Evolutionary conservation across 2,797 vertebrate species (phyloP).

Genomic region (Rhynchotus rufescens): DNA sequence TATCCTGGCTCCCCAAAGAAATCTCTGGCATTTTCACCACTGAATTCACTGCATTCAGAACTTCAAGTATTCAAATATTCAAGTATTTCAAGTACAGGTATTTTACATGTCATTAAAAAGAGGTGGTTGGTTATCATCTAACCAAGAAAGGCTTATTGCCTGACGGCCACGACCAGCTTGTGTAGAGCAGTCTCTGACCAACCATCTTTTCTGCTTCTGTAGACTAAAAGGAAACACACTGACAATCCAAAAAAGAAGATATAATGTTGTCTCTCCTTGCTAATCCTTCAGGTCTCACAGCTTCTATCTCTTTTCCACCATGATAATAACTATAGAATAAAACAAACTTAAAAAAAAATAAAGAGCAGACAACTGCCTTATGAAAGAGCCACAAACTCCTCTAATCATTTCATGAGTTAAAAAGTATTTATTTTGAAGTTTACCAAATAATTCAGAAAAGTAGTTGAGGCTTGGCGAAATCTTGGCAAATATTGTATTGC

Average conservation of each 20-base stretch:
- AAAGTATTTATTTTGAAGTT: not conserved
- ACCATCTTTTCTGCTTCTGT: not conserved
- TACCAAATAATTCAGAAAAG: not conserved
- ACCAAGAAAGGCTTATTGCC: not conserved
- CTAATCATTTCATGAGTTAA: not conserved
- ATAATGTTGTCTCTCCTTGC: not conserved
- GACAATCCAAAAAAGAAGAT: not conserved
- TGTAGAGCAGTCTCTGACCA: not conserved
- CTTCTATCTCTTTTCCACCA: not conserved
- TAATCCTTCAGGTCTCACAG: not conserved
- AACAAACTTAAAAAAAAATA: not conserved
- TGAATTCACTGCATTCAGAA: slow-evolving; percentile 26
- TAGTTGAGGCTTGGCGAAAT: not conserved
- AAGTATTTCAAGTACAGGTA: not conserved
- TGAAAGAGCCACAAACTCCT: not conserved
- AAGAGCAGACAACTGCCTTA: not conserved
- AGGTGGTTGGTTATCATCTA: slow-evolving; percentile 38
- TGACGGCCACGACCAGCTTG: slow-evolving; percentile 39
- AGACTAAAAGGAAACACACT: not conserved
- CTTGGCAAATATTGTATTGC: not conserved
- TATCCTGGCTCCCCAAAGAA: slow-evolving; percentile 45
- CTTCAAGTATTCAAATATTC: not conserved
- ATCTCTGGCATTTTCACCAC: slow-evolving; percentile 52
- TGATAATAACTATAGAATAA: not conserved
- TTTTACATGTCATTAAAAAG: slow-evolving; percentile 38